Conservation (phyloP, 1,140 invertebrate species). For the Apis cerana region DNA sequence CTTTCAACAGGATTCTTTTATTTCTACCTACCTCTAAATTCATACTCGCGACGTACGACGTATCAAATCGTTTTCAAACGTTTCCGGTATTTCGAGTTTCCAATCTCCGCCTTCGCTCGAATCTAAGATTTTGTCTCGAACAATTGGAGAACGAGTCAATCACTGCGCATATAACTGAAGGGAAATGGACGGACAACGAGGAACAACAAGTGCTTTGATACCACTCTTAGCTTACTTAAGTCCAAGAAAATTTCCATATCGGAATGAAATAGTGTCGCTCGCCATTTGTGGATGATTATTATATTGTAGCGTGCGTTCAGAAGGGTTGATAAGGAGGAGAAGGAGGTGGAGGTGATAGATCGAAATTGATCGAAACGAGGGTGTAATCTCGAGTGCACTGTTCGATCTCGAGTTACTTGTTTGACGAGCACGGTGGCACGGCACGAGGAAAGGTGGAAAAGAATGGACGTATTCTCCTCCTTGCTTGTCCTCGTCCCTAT, state of each 20-base stretch:
- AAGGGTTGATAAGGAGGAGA: not conserved
- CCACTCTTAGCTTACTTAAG: not conserved
- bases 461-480: slow-evolving; percentile 13
- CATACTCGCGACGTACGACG: too few species aligned
- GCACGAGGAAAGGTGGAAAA: slow-evolving; percentile 31
- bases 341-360: slow-evolving; percentile 6
- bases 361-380: slow-evolving; percentile 50
- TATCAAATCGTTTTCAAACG: too few species aligned
- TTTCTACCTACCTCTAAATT: not conserved
- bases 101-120: not conserved
- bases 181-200: not conserved
- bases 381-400: slow-evolving; percentile 27
- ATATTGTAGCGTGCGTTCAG: not conserved
- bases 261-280: not conserved
- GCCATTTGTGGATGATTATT: not conserved
- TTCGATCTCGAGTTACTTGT: slow-evolving; percentile 58
- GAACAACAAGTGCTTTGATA: slow-evolving; percentile 19
- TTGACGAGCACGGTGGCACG: slow-evolving; percentile 37
- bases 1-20: not conserved
- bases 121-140: slow-evolving; percentile 3
- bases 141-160: not conserved
- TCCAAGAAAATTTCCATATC: slow-evolving; percentile 53
- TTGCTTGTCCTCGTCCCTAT: not conserved
- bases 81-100: not conserved
- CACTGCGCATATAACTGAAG: not conserved